Evolutionary conservation across 1,140 invertebrate genomes (phyloP), one percentile per base, ranked within the genome.

Genomic region (Zeugodacus cucurbitae): DNA sequence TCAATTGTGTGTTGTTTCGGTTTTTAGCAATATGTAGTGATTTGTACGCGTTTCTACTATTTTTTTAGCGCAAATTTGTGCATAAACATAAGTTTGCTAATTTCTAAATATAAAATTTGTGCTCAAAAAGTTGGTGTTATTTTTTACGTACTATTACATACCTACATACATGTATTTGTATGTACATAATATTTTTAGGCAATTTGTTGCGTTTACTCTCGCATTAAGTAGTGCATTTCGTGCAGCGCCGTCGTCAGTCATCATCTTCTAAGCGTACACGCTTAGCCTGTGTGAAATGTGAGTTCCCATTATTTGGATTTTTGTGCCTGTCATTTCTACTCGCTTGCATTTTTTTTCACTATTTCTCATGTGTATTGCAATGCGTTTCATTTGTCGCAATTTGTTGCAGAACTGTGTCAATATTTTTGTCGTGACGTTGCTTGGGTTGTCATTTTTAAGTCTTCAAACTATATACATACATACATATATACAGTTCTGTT

Each of bases 81-180:
- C 74, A 82, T 82, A 82, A 82, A 82, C 74, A 82, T 82, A 82
- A 82, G 74, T 82, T 82, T 82, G 74, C 74, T 82, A 82, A 82
- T 82, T 82, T 82, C 74, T 82, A 82, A 82, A 82, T 82, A 82
- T 82, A 44, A 82, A 82, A 82, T 82, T 82, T 82, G 74, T 82
- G 74, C 74, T 48, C 74, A 82, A 82, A 82, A 82, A 54, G 70
- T 82, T 82, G 48, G 22, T 82, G 22, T 48, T 26, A n/a, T 41
- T 74, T 20, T 32, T 67, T 7, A 34, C 41, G 17, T 22, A 4
- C 8, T 22, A 17, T 14, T 14, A 17, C 1, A 48, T 48, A 17
- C 48, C 11, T 4, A 54, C 48, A 54, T 20, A 54, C 48, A 48
- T 17, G n/a, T n/a, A n/a, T n/a, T n/a, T 3, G 44, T 2, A 41